Percentiles rank a stretch among this genome's conserved stretches.
These are phyloP conservation scores for Sipha maydis DNA, from an alignment of 2,888 invertebrate genomes.

Conservation along the genomic window DNA sequence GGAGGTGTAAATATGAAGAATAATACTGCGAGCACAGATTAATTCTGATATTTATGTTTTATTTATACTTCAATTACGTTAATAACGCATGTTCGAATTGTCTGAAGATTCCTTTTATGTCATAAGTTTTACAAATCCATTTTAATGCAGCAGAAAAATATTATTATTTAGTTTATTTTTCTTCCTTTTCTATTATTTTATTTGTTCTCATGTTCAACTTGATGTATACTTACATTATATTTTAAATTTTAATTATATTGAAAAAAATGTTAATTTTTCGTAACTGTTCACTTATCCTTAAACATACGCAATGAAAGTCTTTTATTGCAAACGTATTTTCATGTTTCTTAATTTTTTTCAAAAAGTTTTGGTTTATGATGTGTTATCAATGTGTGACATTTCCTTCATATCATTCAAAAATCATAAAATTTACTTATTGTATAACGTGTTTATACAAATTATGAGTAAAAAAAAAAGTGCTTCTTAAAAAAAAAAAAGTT, in stretches of 20 bases:
- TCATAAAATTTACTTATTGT: too few species aligned
- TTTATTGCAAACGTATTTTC: neutral
- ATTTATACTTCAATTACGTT: neutral
- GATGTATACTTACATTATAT: neutral
- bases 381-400: too few species aligned
- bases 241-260: neutral
- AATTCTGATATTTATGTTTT: neutral
- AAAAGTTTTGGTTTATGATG: too few species aligned
- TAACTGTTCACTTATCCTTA: neutral
- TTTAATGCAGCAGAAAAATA: neutral
- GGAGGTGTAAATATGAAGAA: too few species aligned
- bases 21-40: neutral
- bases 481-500: too few species aligned
- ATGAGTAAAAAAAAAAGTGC: too few species aligned
- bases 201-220: neutral
- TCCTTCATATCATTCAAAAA: too few species aligned
- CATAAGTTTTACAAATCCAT: neutral
- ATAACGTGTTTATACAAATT: too few species aligned
- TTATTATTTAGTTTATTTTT: neutral
- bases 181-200: neutral
- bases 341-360: too few species aligned
- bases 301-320: neutral
- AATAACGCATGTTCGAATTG: neutral
- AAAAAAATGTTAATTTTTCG: neutral
- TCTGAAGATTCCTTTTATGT: constrained; percentile 2